A percentile compares a stretch with the other conserved stretches of the same genome.
Conservation (phyloP, 2,113 vertebrate genomes). For the Dicerorhinus sumatrensis region DNA sequence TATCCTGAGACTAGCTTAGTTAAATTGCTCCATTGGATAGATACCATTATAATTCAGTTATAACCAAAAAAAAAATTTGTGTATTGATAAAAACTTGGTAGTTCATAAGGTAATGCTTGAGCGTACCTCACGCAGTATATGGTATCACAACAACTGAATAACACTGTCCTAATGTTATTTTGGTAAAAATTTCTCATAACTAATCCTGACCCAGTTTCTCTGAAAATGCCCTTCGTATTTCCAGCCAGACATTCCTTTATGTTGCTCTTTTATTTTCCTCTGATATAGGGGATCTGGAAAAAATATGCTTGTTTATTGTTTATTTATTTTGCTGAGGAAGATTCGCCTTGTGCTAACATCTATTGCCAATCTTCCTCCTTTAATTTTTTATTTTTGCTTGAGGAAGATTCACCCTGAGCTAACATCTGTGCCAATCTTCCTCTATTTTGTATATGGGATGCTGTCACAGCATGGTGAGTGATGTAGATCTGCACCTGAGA, state of each 20-base stretch:
- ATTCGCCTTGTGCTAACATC: too few species aligned
- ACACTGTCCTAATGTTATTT: neutral
- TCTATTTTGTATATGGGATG: too few species aligned
- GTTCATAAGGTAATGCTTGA: neutral
- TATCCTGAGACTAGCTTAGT: neutral
- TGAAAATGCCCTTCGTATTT: neutral
- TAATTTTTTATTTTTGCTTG: too few species aligned
- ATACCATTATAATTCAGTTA: neutral
- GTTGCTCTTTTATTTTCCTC: neutral
- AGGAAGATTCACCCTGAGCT: too few species aligned
- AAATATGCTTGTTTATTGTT: neutral
- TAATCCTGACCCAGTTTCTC: neutral
- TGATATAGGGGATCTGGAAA: neutral
- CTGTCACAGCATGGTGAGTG: too few species aligned
- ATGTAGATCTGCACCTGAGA: too few species aligned
- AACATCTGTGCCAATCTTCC: too few species aligned
- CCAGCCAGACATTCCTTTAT: neutral
- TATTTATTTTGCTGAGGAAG: too few species aligned
- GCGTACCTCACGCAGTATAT: neutral
- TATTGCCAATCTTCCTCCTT: too few species aligned
- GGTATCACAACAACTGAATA: neutral
- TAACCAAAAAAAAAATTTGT: neutral
- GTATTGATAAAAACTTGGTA: neutral
- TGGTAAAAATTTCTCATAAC: slow-evolving; percentile 13
- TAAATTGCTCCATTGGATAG: neutral